Evolutionary conservation across 2,888 invertebrate genomes (phyloP).

Genomic region (Acanthacorydalis orientalis): DNA sequence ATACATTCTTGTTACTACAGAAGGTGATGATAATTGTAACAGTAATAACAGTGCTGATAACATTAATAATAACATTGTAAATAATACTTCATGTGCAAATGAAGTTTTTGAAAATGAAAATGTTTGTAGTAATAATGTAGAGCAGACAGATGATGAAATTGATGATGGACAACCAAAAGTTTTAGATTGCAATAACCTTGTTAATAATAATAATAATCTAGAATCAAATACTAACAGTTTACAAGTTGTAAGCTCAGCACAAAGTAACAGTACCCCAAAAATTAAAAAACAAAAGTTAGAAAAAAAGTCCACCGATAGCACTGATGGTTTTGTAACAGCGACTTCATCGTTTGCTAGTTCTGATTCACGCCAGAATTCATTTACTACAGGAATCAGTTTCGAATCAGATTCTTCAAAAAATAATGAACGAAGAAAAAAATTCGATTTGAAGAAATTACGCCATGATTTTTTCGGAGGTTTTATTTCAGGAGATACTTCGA

Average conservation of each 20-base stretch:
- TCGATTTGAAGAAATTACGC: slow-evolving; percentile 3
- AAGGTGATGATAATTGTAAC: background rate
- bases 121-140: too few species aligned
- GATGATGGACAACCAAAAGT: too few species aligned
- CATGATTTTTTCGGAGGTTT: slow-evolving; percentile 3
- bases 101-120: too few species aligned
- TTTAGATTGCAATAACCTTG: too few species aligned
- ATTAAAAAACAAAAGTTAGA: background rate
- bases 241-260: background rate
- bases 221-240: too few species aligned
- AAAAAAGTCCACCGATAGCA: background rate
- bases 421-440: slow-evolving; percentile 1
- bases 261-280: background rate
- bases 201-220: too few species aligned
- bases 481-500: background rate
- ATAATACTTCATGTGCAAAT: background rate
- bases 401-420: background rate
- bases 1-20: slow-evolving; percentile 1
- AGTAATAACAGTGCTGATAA: background rate
- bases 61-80: background rate
- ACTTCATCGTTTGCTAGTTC: background rate
- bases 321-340: background rate
- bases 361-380: background rate
- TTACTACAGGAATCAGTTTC: background rate
- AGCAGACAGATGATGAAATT: too few species aligned